Evolutionary conservation across 2,113 vertebrate species (phyloP), one percentile per base, ranked within the genome.

Genomic region (Protobothrops mucrosquamatus): DNA sequence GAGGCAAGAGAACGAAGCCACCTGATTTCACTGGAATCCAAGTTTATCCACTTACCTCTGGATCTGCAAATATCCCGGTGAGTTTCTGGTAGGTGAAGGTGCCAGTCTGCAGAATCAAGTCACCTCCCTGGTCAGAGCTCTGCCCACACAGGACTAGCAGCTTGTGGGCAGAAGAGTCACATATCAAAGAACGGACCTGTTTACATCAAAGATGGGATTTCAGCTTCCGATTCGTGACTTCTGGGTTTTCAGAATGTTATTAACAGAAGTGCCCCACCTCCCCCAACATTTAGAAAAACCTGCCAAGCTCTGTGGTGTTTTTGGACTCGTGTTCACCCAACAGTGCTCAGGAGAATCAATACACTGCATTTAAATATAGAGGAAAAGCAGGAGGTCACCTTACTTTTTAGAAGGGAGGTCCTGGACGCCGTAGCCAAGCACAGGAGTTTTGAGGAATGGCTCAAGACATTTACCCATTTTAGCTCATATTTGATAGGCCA

Each of bases 131-230:
- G 81, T 99, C 98, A 87, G 98, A 98, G 95, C 97, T 98, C 96
- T 98, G 98, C n/a, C 99, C 99, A 86, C 98, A 98, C 92, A 99
- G 96, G 92, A 99, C 97, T 89, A 99, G 96, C 64, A 99, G 96
- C 96, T 99, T 99, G 96, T 99, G 97, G 87, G 97, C 97, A 88
- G 99, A 98, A 26, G 96, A 92, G 95, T 98, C 98, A n/a, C 98
- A 98, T 94, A 99, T 95, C 92, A 99, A 97, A n/a, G 98, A 97
- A 93, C 96, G 96, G 93, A 99, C 98, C 99, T 99, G 92, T 94
- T 23, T 14, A 4, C 93, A 48, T 0, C 0, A 93, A 59, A 93
- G 26, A 94, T 18, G 89, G 89, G 20, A 23, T 48, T 9, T 59
- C 88, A 88, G 52, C 1, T 9, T 3, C 69, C 9, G 43, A 34